Conservation (phyloP, 2,888 invertebrate species). For the Spodoptera exigua region DNA sequence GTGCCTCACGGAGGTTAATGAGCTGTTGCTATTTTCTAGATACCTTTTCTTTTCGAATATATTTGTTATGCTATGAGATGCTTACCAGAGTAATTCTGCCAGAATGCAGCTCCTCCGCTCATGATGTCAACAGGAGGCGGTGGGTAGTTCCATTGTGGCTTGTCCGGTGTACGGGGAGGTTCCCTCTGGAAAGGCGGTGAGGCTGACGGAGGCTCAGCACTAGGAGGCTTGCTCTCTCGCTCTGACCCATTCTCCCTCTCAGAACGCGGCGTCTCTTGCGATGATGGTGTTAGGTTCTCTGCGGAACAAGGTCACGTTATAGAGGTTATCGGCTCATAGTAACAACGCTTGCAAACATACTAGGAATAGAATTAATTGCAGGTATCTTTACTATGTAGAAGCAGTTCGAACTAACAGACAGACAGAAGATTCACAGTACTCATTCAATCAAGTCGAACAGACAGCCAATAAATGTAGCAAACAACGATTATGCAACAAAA, state of each 20-base stretch:
- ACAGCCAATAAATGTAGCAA: slow-evolving; percentile 76
- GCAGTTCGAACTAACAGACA: background rate
- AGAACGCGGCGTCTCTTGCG: slow-evolving; percentile 77
- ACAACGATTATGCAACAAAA: slow-evolving; percentile 84
- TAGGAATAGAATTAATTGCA: slow-evolving; percentile 3
- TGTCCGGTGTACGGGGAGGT: slow-evolving; percentile 84
- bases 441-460: slow-evolving; percentile 67
- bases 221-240: slow-evolving; percentile 85
- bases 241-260: slow-evolving; percentile 85
- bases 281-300: slow-evolving; percentile 80
- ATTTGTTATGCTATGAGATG: slow-evolving; percentile 42
- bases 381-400: background rate
- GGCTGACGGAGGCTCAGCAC: slow-evolving; percentile 81
- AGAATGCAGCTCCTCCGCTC: slow-evolving; percentile 95
- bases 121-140: slow-evolving; percentile 92
- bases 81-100: slow-evolving; percentile 97
- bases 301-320: slow-evolving; percentile 50
- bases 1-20: too few relatives aligned
- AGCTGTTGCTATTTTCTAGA: too few relatives aligned
- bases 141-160: slow-evolving; percentile 89
- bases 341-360: too few relatives aligned
- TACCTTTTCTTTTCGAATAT: too few relatives aligned
- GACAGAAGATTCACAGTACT: slow-evolving; percentile 17
- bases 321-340: slow-evolving; percentile 24
- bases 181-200: slow-evolving; percentile 85